Conservation (phyloP, 2,888 invertebrate genomes). For the Stratiomys singularior region DNA sequence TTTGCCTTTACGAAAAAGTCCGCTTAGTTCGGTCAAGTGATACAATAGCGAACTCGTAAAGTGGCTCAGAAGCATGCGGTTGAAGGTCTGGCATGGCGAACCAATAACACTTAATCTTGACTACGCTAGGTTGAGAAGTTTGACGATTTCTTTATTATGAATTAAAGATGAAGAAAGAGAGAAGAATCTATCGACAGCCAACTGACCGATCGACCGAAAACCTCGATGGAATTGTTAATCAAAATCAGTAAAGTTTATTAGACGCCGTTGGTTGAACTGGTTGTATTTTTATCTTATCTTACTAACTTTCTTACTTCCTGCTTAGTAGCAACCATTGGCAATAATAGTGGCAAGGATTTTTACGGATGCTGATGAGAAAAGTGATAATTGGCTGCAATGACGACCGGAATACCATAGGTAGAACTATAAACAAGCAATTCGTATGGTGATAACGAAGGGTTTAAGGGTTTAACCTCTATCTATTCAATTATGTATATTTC, state of each 20-base stretch:
- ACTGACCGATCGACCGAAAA: slow-evolving; percentile 29
- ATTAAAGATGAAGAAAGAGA: not conserved
- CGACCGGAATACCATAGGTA: not conserved
- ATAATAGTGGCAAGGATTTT: not conserved
- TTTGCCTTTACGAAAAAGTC: not conserved
- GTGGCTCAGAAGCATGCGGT: not conserved
- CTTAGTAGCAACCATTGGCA: not conserved
- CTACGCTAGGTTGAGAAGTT: not conserved
- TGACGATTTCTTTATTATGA: not conserved
- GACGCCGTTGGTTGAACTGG: slow-evolving; percentile 3
- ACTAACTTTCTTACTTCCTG: not conserved
- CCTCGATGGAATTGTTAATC: slow-evolving; percentile 31
- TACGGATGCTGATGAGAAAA: slow-evolving; percentile 17
- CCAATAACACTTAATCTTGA: not conserved
- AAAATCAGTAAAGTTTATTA: slow-evolving; percentile 34
- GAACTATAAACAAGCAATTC: too few species aligned
- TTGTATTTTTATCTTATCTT: slow-evolving; percentile 5
- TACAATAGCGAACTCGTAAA: not conserved
- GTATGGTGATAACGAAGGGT: not conserved
- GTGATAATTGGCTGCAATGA: slow-evolving; percentile 28
- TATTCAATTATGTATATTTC: slow-evolving; percentile 43
- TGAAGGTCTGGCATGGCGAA: not conserved
- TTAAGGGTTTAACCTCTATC: slow-evolving; percentile 19
- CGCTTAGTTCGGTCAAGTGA: not conserved
- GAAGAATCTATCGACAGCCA: not conserved